Evolutionary conservation across 2,113 vertebrate genomes (phyloP).

Genomic region (Pangasianodon gigas): DNA sequence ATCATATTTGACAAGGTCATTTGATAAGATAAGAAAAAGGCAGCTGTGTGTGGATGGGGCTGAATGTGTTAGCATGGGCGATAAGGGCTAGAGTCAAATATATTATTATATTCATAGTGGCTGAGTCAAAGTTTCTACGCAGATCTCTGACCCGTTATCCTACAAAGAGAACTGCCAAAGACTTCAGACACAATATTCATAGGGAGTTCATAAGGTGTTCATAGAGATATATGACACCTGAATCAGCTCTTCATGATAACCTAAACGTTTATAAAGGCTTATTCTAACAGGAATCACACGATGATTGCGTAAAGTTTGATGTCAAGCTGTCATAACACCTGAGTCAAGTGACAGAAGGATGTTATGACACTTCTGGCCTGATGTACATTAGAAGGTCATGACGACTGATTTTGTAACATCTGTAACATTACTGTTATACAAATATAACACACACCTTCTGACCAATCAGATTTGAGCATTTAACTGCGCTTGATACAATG

Average conservation of each 20-base stretch:
- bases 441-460: neutral
- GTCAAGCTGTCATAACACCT: neutral
- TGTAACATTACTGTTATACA: neutral
- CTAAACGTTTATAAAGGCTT: neutral
- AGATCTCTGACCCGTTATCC: neutral
- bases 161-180: neutral
- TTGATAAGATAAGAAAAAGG: neutral
- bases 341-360: neutral
- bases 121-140: neutral
- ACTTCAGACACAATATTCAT: neutral
- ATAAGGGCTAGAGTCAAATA: neutral
- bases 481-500: neutral
- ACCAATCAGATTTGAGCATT: neutral
- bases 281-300: neutral
- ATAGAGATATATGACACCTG: neutral
- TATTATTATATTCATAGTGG: neutral
- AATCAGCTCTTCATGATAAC: neutral
- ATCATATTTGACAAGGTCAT: slow-evolving; percentile 26
- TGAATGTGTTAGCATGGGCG: neutral
- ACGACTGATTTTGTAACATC: neutral
- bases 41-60: neutral
- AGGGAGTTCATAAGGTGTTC: neutral
- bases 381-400: neutral
- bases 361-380: neutral
- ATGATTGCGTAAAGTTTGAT: neutral